phyloP scores from a whole-genome alignment of 2,113 vertebrate genomes.

The Carollia perspicillata region DNA sequence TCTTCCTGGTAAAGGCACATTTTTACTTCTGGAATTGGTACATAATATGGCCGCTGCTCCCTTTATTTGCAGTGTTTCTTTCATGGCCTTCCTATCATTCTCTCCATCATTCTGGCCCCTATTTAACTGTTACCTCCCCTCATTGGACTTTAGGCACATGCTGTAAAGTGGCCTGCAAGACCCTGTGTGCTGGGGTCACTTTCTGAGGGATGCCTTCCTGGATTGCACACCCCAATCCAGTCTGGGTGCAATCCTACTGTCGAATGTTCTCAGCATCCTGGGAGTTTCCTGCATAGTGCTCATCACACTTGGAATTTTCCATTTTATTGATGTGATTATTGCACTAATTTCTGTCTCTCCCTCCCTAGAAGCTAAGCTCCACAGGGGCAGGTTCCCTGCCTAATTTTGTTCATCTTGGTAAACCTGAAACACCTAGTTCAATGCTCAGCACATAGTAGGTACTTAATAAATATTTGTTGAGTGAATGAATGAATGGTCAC shows the following conservation, averaged over 20 bases:
- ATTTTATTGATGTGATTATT: neutral
- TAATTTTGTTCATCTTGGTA: neutral
- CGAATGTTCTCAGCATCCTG: neutral
- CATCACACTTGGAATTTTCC: neutral
- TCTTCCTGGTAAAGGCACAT: neutral
- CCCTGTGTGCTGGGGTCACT: neutral
- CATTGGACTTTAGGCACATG: neutral
- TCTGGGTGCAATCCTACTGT: neutral
- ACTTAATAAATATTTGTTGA: neutral
- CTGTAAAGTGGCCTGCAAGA: neutral
- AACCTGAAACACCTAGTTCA: neutral
- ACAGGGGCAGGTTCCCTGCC: neutral
- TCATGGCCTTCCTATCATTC: neutral
- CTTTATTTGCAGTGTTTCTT: neutral
- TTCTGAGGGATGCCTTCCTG: neutral
- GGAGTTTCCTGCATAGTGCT: neutral
- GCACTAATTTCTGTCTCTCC: neutral
- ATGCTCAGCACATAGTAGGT: neutral
- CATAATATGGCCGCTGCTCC: neutral
- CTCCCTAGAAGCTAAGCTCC: neutral
- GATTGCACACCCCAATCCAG: neutral
- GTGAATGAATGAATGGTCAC: neutral
- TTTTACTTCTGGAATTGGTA: neutral
- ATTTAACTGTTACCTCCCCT: neutral
- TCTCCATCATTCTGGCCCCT: neutral